Evolutionary conservation across 2,797 vertebrate species (phyloP).

Genomic region (Hydrocynus forskahlii): DNA sequence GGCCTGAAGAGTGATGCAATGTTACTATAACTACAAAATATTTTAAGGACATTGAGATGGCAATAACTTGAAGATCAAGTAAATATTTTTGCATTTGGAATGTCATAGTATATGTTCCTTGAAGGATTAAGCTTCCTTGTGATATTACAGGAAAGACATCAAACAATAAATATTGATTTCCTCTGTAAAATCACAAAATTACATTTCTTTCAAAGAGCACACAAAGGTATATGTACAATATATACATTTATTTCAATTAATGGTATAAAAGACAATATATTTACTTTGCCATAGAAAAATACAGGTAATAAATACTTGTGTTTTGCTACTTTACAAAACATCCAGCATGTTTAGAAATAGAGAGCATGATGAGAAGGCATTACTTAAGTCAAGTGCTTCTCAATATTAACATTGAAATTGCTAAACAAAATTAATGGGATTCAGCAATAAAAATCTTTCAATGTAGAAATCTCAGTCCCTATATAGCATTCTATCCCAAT

Average conservation of each 20-base stretch:
- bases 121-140: slow-evolving; percentile 75
- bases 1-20: neutral
- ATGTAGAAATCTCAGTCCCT: slow-evolving; percentile 39
- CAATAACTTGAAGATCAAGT: slow-evolving; percentile 4
- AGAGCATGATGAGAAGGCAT: slow-evolving; percentile 74
- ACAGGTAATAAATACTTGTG: slow-evolving; percentile 85
- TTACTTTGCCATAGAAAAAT: slow-evolving; percentile 88
- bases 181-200: slow-evolving; percentile 36
- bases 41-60: slow-evolving; percentile 44
- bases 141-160: slow-evolving; percentile 58
- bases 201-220: slow-evolving; percentile 38
- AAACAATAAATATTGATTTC: slow-evolving; percentile 66
- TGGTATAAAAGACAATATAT: slow-evolving; percentile 87
- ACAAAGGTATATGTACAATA: slow-evolving; percentile 82
- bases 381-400: slow-evolving; percentile 72
- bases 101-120: slow-evolving; percentile 48
- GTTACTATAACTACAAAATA: slow-evolving; percentile 16
- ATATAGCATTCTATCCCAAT: slow-evolving; percentile 44
- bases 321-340: slow-evolving; percentile 84
- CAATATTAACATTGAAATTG: slow-evolving; percentile 75
- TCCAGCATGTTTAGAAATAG: slow-evolving; percentile 80
- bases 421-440: slow-evolving; percentile 70
- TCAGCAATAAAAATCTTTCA: slow-evolving; percentile 52
- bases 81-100: slow-evolving; percentile 50
- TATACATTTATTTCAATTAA: slow-evolving; percentile 89